These are phyloP conservation scores for Lepisosteus osseus DNA, from an alignment of 2,113 vertebrate species.

Conservation along the genomic window DNA sequence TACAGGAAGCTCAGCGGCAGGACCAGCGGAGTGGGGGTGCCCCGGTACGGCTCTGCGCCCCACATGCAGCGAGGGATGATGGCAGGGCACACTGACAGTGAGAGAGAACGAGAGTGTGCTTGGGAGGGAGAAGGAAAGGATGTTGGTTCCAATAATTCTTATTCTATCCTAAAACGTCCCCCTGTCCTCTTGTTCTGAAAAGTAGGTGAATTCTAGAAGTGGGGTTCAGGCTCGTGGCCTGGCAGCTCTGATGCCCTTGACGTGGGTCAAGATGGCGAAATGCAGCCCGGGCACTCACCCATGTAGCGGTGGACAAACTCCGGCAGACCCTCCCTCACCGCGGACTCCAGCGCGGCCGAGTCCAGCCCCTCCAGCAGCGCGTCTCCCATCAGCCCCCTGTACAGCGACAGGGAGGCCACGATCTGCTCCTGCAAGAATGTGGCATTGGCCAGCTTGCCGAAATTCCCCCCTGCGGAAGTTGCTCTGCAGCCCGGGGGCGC, in stretches of 20 bases:
- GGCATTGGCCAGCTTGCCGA: no score
- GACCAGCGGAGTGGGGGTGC: constrained; percentile 55
- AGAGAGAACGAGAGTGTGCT: neutral
- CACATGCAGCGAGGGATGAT: constrained; percentile 82
- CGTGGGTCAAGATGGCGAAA: no score
- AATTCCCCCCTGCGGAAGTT: no score
- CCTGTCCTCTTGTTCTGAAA: no score
- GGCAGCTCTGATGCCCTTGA: neutral
- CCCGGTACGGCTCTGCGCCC: constrained; percentile 73
- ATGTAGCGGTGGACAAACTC: constrained; percentile 69
- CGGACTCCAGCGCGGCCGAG: constrained; percentile 3
- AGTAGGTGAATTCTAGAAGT: no score
- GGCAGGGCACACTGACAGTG: constrained; percentile 70
- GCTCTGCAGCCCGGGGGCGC: constrained; percentile 35
- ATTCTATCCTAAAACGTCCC: no score
- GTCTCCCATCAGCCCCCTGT: constrained; percentile 35
- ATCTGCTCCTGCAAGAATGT: constrained; percentile 40
- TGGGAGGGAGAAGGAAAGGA: no score
- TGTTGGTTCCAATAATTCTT: no score
- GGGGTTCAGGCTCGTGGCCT: no score
- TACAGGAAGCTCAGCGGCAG: constrained; percentile 72
- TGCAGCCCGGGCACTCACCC: constrained; percentile 54
- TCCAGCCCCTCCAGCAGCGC: neutral
- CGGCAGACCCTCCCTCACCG: constrained; percentile 43
- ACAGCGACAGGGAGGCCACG: constrained; percentile 44